Conservation (phyloP, 2,888 invertebrate species). For the Trachelus stipa region DNA sequence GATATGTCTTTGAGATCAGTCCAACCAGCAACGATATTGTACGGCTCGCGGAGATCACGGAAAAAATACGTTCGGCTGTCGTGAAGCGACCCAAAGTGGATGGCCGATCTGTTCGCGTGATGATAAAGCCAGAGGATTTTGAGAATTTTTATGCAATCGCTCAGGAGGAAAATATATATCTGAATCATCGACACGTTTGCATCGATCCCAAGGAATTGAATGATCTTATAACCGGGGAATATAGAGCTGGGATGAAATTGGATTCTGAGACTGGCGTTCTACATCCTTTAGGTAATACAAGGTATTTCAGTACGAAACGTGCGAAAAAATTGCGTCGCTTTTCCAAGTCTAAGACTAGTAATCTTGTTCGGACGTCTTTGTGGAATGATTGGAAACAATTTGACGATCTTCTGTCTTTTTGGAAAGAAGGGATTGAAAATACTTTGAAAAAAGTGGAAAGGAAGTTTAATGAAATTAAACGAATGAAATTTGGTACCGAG, state of each 20-base stretch:
- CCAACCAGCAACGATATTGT: constrained; percentile 17
- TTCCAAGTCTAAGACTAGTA: neutral
- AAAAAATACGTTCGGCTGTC: constrained; percentile 18
- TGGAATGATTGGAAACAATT: neutral
- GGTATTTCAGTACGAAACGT: neutral
- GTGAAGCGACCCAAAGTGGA: constrained; percentile 10
- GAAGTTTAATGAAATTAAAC: neutral
- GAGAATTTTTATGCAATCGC: constrained; percentile 17
- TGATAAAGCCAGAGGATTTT: constrained; percentile 23
- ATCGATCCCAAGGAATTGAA: neutral
- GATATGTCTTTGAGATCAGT: constrained; percentile 23
- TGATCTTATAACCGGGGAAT: neutral
- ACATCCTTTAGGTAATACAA: neutral
- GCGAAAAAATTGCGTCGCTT: neutral
- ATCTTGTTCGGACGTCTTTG: neutral
- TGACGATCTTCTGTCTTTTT: neutral
- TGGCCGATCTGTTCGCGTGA: constrained; percentile 15
- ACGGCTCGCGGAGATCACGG: constrained; percentile 17
- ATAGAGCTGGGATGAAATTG: neutral
- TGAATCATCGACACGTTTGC: constrained; percentile 20
- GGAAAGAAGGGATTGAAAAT: neutral
- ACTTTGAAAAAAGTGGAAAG: neutral
- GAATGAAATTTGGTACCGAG: neutral
- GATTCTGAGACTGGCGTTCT: neutral
- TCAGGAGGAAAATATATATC: constrained; percentile 13